Base-by-base conservation (phyloP, 2,888 invertebrate genomes). In the Tromatobia lineatoria region DNA sequence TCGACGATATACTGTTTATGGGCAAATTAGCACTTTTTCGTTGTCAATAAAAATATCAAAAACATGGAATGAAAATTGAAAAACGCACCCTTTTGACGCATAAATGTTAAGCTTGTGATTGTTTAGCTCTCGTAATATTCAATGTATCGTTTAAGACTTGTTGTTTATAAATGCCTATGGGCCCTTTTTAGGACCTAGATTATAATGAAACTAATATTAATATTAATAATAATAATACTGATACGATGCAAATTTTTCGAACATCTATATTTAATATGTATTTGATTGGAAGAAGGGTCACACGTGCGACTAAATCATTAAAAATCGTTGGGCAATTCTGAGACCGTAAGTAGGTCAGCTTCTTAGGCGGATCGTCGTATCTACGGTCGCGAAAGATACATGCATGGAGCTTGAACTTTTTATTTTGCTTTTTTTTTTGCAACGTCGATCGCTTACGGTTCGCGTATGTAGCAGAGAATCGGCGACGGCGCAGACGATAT, bases 401-500 rank as follows among this genome's bases (percentile, higher is more conserved):
- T 66, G 75, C 76, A 75, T 25, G 42, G n/a, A 52, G 54, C n/a
- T 64, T 54, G 52, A 42, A 45, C 34, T 11, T 66, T 66, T 57
- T 54, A 45, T 42, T 67, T 52, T 52, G 20, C n/a, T n/a, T 66
- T 47, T 71, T 29, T 74, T 34, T 13, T 61, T 25, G 57, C n/a
- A 52, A 42, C 52, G 34, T 61, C 23, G 38, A 71, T 79, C 70
- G 71, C 47, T 71, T 66, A 76, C 76, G 38, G 61, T 23, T 69
- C 74, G 20, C 38, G 15, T 50, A 74, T 64, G 25, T 57, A 52
- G 29, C 29, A 4, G 29, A 78, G 74, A 70, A 64, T 78, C 74
- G 70, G 42, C 50, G 67, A 75, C 29, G 38, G 47, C 29, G 83
- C 64, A 85, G 80, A 80, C 71, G 89, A 90, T 90, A 90, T 79